Evolutionary conservation across 2,113 vertebrate genomes (phyloP).

Genomic region (Entelurus aequoreus): DNA sequence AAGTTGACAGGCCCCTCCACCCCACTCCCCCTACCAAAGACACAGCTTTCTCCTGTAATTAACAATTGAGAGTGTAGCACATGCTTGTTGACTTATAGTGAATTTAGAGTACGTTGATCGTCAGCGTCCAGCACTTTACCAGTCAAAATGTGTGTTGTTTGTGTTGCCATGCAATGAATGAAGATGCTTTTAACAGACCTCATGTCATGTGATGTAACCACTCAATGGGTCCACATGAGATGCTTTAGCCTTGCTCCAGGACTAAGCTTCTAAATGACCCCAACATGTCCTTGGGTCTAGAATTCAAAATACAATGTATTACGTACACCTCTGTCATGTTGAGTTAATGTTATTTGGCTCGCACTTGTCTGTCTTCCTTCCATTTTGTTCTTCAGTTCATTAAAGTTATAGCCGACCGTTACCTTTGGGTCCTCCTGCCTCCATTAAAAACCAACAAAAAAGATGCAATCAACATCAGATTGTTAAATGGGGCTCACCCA

Average conservation of each 20-base stretch:
- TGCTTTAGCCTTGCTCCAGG: background rate
- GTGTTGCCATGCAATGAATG: background rate
- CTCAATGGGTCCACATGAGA: background rate
- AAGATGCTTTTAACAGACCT: background rate
- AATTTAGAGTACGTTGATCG: conserved; percentile 2
- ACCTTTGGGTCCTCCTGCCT: too few species aligned
- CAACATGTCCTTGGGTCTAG: too few species aligned
- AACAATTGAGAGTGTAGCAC: background rate
- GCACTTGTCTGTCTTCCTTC: too few species aligned
- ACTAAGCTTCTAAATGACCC: too few species aligned
- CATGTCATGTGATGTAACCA: background rate
- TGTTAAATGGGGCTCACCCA: too few species aligned
- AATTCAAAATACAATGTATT: too few species aligned
- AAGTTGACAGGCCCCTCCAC: background rate
- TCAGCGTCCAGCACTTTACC: background rate
- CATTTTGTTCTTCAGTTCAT: too few species aligned
- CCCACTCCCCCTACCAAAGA: background rate
- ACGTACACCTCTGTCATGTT: too few species aligned
- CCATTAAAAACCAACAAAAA: too few species aligned
- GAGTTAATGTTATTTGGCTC: too few species aligned
- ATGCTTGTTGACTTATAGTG: background rate
- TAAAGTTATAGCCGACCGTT: too few species aligned
- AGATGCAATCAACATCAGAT: too few species aligned
- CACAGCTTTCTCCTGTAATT: conserved; percentile 2
- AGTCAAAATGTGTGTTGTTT: background rate